phyloP scores from a whole-genome alignment of 2,797 vertebrate genomes.

The Loriculus beryllinus region DNA sequence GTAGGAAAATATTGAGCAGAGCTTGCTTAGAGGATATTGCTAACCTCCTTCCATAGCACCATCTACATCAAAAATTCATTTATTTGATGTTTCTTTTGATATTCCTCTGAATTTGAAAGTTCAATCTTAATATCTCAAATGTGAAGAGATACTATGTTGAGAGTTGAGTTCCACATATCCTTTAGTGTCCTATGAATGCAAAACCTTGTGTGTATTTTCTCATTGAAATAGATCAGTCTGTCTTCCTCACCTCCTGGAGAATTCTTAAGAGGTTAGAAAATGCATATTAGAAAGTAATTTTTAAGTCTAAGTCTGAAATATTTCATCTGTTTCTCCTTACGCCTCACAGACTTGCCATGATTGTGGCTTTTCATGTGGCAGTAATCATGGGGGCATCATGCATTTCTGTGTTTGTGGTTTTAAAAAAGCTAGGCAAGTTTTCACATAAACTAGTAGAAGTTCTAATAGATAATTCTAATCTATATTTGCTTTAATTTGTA shows the following conservation, averaged over 20 bases:
- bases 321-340: background rate
- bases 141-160: background rate
- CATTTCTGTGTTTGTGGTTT: background rate
- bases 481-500: background rate
- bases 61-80: background rate
- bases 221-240: background rate
- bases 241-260: background rate
- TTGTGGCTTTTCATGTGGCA: background rate
- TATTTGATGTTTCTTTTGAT: background rate
- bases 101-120: background rate
- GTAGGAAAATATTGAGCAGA: background rate
- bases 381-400: background rate
- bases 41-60: accelerated
- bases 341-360: background rate
- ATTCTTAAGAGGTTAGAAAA: background rate
- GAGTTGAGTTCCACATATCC: background rate
- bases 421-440: background rate
- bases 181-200: background rate
- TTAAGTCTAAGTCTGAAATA: background rate
- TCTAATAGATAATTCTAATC: background rate
- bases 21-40: background rate
- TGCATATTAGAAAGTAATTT: background rate
- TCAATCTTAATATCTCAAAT: background rate
- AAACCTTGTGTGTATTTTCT: background rate
- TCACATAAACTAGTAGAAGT: background rate